Conservation (phyloP, 2,888 invertebrate species). For the Sphinx pinastri region DNA sequence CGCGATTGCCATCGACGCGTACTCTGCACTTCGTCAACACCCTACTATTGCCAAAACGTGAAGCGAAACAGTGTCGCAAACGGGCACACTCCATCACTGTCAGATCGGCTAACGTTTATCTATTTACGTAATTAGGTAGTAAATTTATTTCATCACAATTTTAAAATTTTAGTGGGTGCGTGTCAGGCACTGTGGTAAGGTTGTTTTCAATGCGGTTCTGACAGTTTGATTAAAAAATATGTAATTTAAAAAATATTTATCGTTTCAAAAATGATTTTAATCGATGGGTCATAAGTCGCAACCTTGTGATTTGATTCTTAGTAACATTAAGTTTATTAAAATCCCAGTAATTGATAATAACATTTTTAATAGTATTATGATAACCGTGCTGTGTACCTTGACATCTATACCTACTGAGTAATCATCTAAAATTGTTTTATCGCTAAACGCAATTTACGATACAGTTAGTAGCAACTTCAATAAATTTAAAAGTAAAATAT, state of each 20-base stretch:
- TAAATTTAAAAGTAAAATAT: not conserved
- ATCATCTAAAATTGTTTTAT: not conserved
- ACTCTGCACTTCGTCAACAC: slow-evolving; percentile 10
- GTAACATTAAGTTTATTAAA: not conserved
- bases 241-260: too few relatives aligned
- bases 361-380: not conserved
- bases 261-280: too few relatives aligned
- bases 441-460: too few relatives aligned
- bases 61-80: slow-evolving; percentile 20
- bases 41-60: slow-evolving; percentile 3
- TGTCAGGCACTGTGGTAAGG: slow-evolving; percentile 10
- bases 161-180: not conserved
- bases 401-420: not conserved
- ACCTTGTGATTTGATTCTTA: not conserved
- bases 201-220: not conserved
- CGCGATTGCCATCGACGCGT: not conserved
- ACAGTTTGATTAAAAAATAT: not conserved
- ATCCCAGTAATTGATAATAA: not conserved
- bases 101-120: slow-evolving; percentile 3
- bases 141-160: slow-evolving; percentile 18
- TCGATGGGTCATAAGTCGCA: not conserved
- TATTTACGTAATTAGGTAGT: slow-evolving; percentile 19
- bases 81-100: slow-evolving; percentile 19
- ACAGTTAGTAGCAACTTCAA: not conserved
- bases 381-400: not conserved